phyloP scores from a whole-genome alignment of 1,140 invertebrate genomes.

The Saxidomus purpurata region DNA sequence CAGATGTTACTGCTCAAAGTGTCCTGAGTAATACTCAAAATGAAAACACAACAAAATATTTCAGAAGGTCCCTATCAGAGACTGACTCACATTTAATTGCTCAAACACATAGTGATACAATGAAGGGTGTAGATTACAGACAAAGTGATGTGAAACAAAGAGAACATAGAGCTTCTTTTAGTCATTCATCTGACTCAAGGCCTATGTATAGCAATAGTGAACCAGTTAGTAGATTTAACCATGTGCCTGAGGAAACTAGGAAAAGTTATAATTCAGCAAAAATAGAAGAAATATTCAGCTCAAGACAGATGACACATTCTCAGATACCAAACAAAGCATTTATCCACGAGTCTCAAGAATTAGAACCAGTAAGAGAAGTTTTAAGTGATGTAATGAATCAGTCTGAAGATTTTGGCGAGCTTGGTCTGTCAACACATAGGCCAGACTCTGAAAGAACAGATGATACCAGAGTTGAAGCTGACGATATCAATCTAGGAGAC shows the following conservation, averaged over 20 bases:
- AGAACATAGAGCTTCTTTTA: constrained; percentile 34
- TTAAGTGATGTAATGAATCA: constrained; percentile 9
- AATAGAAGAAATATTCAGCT: constrained; percentile 61
- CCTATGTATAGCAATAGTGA: constrained; percentile 18
- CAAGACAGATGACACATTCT: constrained; percentile 30
- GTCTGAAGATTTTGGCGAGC: constrained; percentile 62
- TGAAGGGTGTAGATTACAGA: not conserved
- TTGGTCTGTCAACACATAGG: constrained; percentile 76
- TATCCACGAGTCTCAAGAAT: constrained; percentile 49
- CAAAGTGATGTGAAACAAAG: not conserved
- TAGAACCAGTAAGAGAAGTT: constrained; percentile 31
- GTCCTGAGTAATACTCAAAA: not conserved
- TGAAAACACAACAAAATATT: not conserved
- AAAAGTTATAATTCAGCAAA: constrained; percentile 40
- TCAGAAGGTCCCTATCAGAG: constrained; percentile 9
- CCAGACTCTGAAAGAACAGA: constrained; percentile 60
- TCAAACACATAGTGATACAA: not conserved
- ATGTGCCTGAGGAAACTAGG: not conserved
- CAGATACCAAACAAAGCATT: not conserved
- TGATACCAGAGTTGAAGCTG: constrained; percentile 16
- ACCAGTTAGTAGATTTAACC: not conserved
- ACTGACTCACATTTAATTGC: not conserved
- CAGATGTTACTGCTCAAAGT: not conserved
- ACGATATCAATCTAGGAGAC: constrained; percentile 65
- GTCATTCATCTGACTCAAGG: not conserved